phyloP scores from a whole-genome alignment of 2,888 invertebrate species.

The Calliphora vomitoria region DNA sequence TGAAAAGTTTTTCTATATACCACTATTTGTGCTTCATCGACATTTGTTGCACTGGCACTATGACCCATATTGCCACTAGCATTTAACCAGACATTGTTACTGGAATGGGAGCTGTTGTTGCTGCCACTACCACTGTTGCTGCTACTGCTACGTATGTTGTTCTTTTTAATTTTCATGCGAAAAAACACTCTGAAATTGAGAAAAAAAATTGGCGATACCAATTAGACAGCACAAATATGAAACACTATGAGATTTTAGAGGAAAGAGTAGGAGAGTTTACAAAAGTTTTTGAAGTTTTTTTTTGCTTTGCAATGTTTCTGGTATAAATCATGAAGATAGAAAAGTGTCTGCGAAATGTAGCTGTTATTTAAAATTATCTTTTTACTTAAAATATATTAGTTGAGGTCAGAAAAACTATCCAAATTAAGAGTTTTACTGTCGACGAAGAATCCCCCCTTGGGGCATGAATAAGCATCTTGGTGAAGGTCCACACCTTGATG shows the following conservation, averaged over 20 bases:
- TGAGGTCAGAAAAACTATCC: too few species aligned
- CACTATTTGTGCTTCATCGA: constrained; percentile 74
- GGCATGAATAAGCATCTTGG: too few species aligned
- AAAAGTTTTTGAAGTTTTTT: neutral
- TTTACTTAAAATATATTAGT: too few species aligned
- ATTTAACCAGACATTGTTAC: constrained; percentile 61
- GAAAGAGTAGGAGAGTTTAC: neutral
- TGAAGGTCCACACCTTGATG: too few species aligned
- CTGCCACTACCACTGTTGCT: constrained; percentile 46
- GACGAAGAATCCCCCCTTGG: too few species aligned
- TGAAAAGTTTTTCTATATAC: constrained; percentile 78
- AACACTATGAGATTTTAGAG: neutral
- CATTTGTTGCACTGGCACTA: constrained; percentile 62
- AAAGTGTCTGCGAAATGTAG: too few species aligned
- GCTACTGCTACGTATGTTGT: constrained; percentile 58
- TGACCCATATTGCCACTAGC: constrained; percentile 64
- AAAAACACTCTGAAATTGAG: constrained; percentile 77
- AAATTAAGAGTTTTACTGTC: too few species aligned
- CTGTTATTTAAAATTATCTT: too few species aligned
- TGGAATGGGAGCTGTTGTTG: constrained; percentile 31
- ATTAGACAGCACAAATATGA: neutral
- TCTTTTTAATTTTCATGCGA: constrained; percentile 74
- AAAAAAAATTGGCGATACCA: neutral
- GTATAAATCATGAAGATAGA: too few species aligned
- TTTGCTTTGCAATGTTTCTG: too few species aligned